Base-by-base conservation (phyloP, 2,113 vertebrate species). In the Salminus brasiliensis region DNA sequence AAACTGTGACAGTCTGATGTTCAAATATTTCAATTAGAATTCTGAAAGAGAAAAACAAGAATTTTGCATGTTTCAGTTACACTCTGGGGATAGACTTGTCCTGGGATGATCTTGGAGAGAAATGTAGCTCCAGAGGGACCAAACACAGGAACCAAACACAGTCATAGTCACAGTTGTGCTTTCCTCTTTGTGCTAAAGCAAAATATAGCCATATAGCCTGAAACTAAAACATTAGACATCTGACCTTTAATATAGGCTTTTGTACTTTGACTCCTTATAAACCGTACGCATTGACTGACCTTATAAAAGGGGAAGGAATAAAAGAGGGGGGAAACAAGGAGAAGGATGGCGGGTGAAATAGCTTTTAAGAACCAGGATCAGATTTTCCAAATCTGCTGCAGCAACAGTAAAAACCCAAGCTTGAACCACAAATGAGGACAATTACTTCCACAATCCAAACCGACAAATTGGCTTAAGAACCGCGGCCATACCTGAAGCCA, bases 271-370 rank as follows among this genome's bases (percentile, higher is more conserved):
- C 52, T 30, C n/a, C 8, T 70, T 12, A 43, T 59, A 43, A 57
- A 78, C 75, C 29, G 32, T 27, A 25, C 66, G 39, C 45, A 23
- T 47, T 60, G 69, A 23, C 41, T 79, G 55, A 79, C 55, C 67
- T 71, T 79, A 71, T n/a, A 25, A 69, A 75, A 57, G 41, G 52
- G 29, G 63, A 39, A 55, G 2, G 43, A 36, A 36, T n/a, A 70
- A 79, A 39, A 5, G 10, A 7, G 49, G 55, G 5, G 43, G 34
- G 47, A 53, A 49, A 76, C 11, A 30, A 63, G 57, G 23, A 29
- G 65, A 60, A 13, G 15, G 29, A 41, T n/a, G 16, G 18, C 49
- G 52, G 16, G 32, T n/a, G 30, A 68, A 77, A 69, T 77, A 6
- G 5, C 21, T 49, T 11, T 1, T 49, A 16, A 16, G 16, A 49